Evolutionary conservation across 2,797 vertebrate species (phyloP).

Genomic region (Echiichthys vipera): DNA sequence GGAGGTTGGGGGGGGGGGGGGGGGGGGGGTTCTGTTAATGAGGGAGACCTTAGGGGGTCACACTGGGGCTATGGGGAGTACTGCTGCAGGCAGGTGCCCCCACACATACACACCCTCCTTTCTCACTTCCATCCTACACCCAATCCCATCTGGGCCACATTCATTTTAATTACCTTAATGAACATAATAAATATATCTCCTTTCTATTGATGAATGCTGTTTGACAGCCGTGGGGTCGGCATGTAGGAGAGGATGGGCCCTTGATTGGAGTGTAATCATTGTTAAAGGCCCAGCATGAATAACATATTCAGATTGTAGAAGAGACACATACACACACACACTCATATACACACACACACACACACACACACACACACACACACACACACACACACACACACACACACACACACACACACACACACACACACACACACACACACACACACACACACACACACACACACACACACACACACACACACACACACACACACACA

Average conservation of each 20-base stretch:
- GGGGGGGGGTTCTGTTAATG: constrained; percentile 57
- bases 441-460: constrained; percentile 17
- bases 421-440: constrained; percentile 11
- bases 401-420: constrained; percentile 24
- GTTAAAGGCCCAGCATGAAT: constrained; percentile 81
- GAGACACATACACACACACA: constrained; percentile 39
- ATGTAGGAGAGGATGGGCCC: constrained; percentile 68
- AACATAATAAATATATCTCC: constrained; percentile 83
- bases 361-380: constrained; percentile 4
- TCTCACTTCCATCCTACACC: constrained; percentile 61
- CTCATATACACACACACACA: neutral
- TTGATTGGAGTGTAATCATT: constrained; percentile 82
- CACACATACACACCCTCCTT: constrained; percentile 35
- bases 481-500: constrained; percentile 25
- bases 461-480: constrained; percentile 25
- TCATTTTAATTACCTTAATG: constrained; percentile 84
- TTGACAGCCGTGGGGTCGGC: constrained; percentile 78
- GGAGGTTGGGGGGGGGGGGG: constrained; percentile 36
- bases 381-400: no score
- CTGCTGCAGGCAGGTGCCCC: constrained; percentile 77
- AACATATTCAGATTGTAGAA: constrained; percentile 77
- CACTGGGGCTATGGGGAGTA: constrained; percentile 52
- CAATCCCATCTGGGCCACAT: constrained; percentile 79
- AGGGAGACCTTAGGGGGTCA: constrained; percentile 71
- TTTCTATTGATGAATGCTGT: constrained; percentile 80